A percentile compares a stretch with the other conserved stretches of the same genome.
phyloP scores from a whole-genome alignment of 2,888 invertebrate genomes.

The Drosophila testacea region DNA sequence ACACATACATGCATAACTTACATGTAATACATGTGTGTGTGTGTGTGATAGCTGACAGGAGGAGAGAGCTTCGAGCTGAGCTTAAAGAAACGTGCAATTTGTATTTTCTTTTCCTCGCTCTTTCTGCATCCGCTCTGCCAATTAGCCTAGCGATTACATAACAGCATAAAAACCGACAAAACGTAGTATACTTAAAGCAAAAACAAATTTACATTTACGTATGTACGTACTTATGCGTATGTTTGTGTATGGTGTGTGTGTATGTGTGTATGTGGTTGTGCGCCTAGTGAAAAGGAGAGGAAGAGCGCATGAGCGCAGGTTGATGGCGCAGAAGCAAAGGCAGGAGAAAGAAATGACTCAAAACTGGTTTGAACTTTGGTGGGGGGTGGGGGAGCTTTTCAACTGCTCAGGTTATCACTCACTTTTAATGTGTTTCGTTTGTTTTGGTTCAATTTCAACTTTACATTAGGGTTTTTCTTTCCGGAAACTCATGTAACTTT shows the following conservation, averaged over 20 bases:
- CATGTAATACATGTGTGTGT: not conserved
- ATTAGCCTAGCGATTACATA: constrained; percentile 73
- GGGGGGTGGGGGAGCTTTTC: constrained; percentile 8
- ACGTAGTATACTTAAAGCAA: constrained; percentile 37
- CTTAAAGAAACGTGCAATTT: constrained; percentile 62
- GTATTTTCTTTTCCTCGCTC: constrained; percentile 62
- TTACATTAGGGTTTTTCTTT: constrained; percentile 43
- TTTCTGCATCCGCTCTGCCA: constrained; percentile 78
- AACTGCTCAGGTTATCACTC: constrained; percentile 43
- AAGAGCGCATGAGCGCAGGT: constrained; percentile 14
- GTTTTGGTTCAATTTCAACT: constrained; percentile 47
- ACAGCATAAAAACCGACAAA: constrained; percentile 65
- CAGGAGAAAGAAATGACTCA: constrained; percentile 48
- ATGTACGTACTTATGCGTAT: not conserved
- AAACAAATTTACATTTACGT: constrained; percentile 23
- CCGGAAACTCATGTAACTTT: constrained; percentile 68
- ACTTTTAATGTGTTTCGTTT: constrained; percentile 46
- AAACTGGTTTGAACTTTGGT: constrained; percentile 42
- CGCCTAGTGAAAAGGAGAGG: not conserved
- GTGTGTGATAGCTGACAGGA: constrained; percentile 18
- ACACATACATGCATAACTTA: constrained; percentile 1
- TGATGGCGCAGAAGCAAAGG: not conserved
- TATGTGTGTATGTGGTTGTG: not conserved
- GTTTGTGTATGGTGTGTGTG: not conserved
- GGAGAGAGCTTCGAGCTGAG: constrained; percentile 30